A percentile compares a stretch with the other conserved stretches of the same genome.
Evolutionary conservation across 2,888 invertebrate genomes (phyloP).

Genomic region (Heliconius hortense): DNA sequence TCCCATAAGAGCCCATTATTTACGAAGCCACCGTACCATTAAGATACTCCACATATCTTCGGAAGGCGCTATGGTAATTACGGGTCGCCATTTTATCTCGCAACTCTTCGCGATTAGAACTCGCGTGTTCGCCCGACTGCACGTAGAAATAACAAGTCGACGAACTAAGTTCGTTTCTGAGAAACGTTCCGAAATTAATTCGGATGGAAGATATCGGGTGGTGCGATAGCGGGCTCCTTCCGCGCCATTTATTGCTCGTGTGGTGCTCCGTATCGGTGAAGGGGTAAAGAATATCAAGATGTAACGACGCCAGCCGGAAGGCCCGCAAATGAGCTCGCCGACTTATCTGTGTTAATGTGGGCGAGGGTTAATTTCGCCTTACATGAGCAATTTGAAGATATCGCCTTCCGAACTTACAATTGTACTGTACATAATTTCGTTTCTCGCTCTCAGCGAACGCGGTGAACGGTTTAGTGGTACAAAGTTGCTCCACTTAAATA

Average conservation of each 20-base stretch:
- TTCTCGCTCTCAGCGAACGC: constrained; percentile 32
- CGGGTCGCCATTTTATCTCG: constrained; percentile 81
- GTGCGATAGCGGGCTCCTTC: constrained; percentile 78
- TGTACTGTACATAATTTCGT: constrained; percentile 51
- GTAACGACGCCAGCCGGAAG: constrained; percentile 80
- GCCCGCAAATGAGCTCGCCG: constrained; percentile 82
- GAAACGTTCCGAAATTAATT: constrained; percentile 78
- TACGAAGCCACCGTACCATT: constrained; percentile 81
- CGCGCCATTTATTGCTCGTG: constrained; percentile 82
- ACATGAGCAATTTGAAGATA: constrained; percentile 81
- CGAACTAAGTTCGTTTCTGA: constrained; percentile 77
- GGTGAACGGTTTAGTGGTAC: constrained; percentile 37
- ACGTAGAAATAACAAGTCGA: constrained; percentile 79
- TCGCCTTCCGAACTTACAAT: constrained; percentile 65
- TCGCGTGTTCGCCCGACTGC: constrained; percentile 66
- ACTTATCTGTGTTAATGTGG: constrained; percentile 81
- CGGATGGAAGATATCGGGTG: constrained; percentile 82
- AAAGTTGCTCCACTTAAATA: constrained; percentile 66
- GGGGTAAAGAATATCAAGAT: constrained; percentile 83
- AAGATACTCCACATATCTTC: constrained; percentile 82
- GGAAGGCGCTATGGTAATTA: constrained; percentile 82
- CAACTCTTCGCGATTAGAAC: constrained; percentile 76
- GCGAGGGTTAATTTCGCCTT: constrained; percentile 81
- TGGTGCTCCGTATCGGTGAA: constrained; percentile 77
- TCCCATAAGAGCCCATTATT: constrained; percentile 82